A percentile compares a stretch with the other conserved stretches of the same genome.
Conservation (phyloP, 35 echinoderm and acorn worm genomes). For the Ophiothrix spiculata region DNA sequence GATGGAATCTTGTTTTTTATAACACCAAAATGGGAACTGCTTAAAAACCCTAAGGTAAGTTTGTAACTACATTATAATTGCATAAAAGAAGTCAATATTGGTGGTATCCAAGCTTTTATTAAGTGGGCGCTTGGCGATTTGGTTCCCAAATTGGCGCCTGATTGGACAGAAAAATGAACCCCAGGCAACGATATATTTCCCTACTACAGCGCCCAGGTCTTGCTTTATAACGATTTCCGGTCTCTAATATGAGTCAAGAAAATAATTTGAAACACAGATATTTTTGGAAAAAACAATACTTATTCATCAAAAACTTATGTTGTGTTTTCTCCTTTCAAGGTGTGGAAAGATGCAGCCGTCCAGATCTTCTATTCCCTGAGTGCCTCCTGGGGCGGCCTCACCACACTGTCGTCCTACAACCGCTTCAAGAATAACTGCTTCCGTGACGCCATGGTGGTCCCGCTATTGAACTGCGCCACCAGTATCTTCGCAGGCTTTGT, state of each 20-base stretch:
- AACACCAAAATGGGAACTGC: slow-evolving; percentile 66
- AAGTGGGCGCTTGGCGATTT: not conserved
- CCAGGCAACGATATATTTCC: not conserved
- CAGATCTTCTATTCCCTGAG: slow-evolving; percentile 96
- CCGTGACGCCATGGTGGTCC: slow-evolving; percentile 89
- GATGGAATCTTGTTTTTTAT: slow-evolving; percentile 81
- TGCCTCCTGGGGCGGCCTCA: slow-evolving; percentile 87
- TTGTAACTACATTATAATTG: too few relatives aligned
- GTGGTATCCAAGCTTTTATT: not conserved
- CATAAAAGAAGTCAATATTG: too few relatives aligned
- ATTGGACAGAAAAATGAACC: not conserved
- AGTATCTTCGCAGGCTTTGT: slow-evolving; percentile 93
- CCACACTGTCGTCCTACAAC: slow-evolving; percentile 85
- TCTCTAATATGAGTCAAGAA: not conserved
- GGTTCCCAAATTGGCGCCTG: not conserved
- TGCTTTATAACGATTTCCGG: not conserved
- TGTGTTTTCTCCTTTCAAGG: slow-evolving; percentile 28
- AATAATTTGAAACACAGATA: too few relatives aligned
- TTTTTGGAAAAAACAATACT: too few relatives aligned
- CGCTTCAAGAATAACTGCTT: slow-evolving; percentile 88
- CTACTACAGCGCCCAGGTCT: too few relatives aligned
- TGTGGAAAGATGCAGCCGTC: slow-evolving; percentile 97
- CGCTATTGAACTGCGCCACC: slow-evolving; percentile 78
- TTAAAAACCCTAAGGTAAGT: slow-evolving; percentile 77
- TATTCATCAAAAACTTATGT: not conserved